phyloP scores from a whole-genome alignment of 2,797 vertebrate genomes.

The Acanthopagrus latus region DNA sequence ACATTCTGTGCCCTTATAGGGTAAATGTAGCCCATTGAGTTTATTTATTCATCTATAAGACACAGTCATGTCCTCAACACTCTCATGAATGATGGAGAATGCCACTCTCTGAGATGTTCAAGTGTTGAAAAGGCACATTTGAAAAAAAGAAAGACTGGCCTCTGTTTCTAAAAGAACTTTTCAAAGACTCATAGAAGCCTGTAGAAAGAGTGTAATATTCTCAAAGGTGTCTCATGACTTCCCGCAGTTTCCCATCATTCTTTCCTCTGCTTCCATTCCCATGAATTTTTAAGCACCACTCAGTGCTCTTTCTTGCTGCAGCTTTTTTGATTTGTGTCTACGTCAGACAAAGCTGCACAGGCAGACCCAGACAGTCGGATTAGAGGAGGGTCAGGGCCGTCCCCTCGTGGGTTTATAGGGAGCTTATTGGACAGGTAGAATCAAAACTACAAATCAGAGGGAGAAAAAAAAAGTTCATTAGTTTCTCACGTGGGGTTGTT shows the following conservation, averaged over 20 bases:
- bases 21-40: constrained; percentile 15
- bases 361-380: constrained; percentile 69
- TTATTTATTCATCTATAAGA: constrained; percentile 2
- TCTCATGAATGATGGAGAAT: constrained; percentile 9
- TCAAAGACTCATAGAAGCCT: neutral
- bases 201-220: constrained; percentile 5
- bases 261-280: constrained; percentile 25
- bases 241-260: neutral
- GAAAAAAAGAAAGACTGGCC: too few species aligned
- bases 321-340: constrained; percentile 19
- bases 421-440: constrained; percentile 63
- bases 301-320: constrained; percentile 2
- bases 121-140: constrained; percentile 18
- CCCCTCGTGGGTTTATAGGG: constrained; percentile 25
- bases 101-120: neutral
- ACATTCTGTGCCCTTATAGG: constrained; percentile 11
- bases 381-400: constrained; percentile 39
- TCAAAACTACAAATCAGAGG: constrained; percentile 24
- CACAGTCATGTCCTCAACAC: neutral
- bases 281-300: constrained; percentile 35
- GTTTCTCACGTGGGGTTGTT: constrained; percentile 55
- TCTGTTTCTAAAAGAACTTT: neutral
- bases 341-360: constrained; percentile 42
- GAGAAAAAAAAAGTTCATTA: constrained; percentile 57
- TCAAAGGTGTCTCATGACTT: constrained; percentile 4